A percentile compares a stretch with the other conserved stretches of the same genome.
These are phyloP conservation scores for Thaumetopoea pityocampa DNA, from an alignment of 1,140 invertebrate genomes.

Conservation along the genomic window DNA sequence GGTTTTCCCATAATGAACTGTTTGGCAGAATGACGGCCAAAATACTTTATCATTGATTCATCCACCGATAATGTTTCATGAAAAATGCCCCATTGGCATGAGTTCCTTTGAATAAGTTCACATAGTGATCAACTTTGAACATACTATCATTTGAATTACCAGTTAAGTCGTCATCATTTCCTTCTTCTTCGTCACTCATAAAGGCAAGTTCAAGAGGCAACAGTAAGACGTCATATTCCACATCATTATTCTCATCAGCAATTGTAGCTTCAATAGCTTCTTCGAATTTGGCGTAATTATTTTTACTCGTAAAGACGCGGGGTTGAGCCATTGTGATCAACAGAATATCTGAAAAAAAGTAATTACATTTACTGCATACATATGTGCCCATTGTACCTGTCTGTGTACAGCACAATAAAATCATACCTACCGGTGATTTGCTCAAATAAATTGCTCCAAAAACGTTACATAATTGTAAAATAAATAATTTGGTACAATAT, in stretches of 20 bases:
- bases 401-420: too few relatives aligned
- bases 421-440: too few relatives aligned
- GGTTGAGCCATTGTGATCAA: too few relatives aligned
- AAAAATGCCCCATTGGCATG: slow-evolving; percentile 24
- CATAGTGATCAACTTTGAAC: slow-evolving; percentile 28
- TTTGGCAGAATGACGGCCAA: slow-evolving; percentile 31
- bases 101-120: slow-evolving; percentile 23
- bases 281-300: slow-evolving; percentile 23
- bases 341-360: too few relatives aligned
- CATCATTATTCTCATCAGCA: slow-evolving; percentile 29
- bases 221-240: slow-evolving; percentile 29
- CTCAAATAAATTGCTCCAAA: too few relatives aligned
- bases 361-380: too few relatives aligned
- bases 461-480: too few relatives aligned
- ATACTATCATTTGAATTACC: slow-evolving; percentile 25
- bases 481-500: too few relatives aligned
- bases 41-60: slow-evolving; percentile 36
- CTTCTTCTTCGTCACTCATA: slow-evolving; percentile 33
- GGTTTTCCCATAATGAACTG: slow-evolving; percentile 32
- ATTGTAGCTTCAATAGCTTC: slow-evolving; percentile 28
- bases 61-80: slow-evolving; percentile 28
- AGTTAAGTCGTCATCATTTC: slow-evolving; percentile 30
- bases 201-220: slow-evolving; percentile 29
- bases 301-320: too few relatives aligned
- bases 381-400: too few relatives aligned